Conservation (phyloP, 2,797 vertebrate genomes). For the Lycodopsis pacificus region DNA sequence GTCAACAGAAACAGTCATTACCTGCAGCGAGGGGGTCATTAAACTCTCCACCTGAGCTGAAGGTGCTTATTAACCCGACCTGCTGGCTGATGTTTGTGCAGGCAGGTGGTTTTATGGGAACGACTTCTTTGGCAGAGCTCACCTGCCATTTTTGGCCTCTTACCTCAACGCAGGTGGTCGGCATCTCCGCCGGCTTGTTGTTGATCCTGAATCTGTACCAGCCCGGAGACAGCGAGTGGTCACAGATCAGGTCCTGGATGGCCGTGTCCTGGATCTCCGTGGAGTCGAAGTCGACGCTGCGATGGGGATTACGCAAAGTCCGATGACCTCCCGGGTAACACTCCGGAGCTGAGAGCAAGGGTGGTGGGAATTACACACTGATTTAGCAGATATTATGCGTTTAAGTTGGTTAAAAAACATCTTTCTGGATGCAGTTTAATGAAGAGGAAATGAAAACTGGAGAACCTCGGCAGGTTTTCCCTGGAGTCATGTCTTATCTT, state of each 20-base stretch:
- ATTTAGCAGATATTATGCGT: not conserved
- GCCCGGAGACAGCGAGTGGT: constrained; percentile 83
- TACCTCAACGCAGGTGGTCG: constrained; percentile 87
- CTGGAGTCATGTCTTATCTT: constrained; percentile 15
- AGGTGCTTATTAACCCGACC: constrained; percentile 51
- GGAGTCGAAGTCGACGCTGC: constrained; percentile 86
- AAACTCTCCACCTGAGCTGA: constrained; percentile 37
- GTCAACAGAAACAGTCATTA: constrained; percentile 53
- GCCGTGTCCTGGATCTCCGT: constrained; percentile 83
- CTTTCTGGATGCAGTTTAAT: not conserved
- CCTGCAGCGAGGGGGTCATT: constrained; percentile 37
- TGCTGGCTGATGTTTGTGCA: constrained; percentile 1
- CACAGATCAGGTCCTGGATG: constrained; percentile 86
- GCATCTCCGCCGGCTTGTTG: constrained; percentile 85
- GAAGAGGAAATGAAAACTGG: constrained; percentile 38
- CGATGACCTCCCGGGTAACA: constrained; percentile 82
- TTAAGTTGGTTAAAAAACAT: no score
- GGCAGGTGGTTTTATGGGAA: not conserved
- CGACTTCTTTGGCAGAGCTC: not conserved
- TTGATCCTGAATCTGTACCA: constrained; percentile 87
- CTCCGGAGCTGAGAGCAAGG: constrained; percentile 78
- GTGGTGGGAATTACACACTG: not conserved
- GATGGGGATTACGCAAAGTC: constrained; percentile 73
- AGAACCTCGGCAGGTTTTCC: constrained; percentile 14
- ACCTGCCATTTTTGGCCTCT: constrained; percentile 7